Conservation (phyloP, 2,113 vertebrate species). For the Colius striatus region DNA sequence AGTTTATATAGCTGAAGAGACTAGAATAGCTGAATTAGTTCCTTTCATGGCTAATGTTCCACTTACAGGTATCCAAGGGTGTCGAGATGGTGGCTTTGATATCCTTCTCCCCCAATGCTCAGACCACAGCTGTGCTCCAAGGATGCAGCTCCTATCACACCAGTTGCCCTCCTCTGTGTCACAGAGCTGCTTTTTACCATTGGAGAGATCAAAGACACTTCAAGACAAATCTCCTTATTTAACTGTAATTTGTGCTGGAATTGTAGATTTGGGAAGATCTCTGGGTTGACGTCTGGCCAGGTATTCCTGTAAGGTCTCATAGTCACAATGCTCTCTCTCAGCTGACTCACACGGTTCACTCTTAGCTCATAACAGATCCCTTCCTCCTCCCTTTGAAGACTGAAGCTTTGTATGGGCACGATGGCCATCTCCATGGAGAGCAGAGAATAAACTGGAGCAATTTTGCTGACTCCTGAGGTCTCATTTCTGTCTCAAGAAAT, state of each 20-base stretch:
- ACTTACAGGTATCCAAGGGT: too few species aligned
- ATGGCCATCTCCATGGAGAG: neutral
- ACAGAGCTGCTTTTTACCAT: neutral
- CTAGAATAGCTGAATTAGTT: too few species aligned
- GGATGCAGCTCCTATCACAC: neutral
- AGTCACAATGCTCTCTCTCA: neutral
- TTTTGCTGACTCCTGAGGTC: neutral
- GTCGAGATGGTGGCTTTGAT: neutral
- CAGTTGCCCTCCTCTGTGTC: neutral
- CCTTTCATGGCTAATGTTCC: too few species aligned
- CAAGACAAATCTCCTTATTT: neutral
- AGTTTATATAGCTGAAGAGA: too few species aligned
- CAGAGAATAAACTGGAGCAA: neutral
- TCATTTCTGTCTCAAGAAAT: neutral
- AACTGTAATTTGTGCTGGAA: neutral
- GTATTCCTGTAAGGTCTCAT: neutral
- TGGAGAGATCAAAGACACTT: neutral
- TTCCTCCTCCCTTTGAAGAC: neutral
- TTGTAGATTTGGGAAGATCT: neutral
- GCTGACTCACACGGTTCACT: neutral
- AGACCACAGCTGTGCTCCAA: neutral
- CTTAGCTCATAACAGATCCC: neutral
- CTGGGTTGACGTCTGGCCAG: neutral
- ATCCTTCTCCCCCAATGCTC: neutral
- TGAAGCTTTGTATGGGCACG: fast-evolving